Evolutionary conservation across 1,140 invertebrate genomes (phyloP), one percentile per base, ranked within the genome.

Genomic region (Telenomus remus): DNA sequence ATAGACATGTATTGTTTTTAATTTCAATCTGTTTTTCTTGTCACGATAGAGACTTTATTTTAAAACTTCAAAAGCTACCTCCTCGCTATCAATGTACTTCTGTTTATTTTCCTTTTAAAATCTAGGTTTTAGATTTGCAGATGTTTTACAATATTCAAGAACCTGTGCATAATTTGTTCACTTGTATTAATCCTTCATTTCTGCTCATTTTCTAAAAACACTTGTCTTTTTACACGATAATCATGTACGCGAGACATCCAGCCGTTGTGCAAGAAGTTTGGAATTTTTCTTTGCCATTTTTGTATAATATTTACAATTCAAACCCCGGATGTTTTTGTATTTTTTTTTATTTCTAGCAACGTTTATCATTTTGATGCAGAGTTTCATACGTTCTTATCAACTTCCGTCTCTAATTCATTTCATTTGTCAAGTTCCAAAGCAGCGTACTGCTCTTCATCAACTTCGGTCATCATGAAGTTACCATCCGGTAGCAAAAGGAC

Each of bases 401-500:
- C n/a, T 61, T 74, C 16, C 53, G 39, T 61, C 60, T 33, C 57
- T 19, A 42, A 37, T 39, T 64, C 48, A 39, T 33, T 42, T 89
- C 88, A 91, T 85, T 91, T 91, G 79, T 91, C 91, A 19, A 92
- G 82, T 81, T 93, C 92, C 56, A 93, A 84, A 63, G 92, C 91
- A 74, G 92, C 92, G 79, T 94, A 95, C 80, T 95, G 94, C 79
- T 95, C 94, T 77, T 94, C 93, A 66, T 94, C 92, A 42, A 95
- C 91, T 86, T 95, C 93, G 13, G 94, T 95, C 90, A 95, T 93
- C 89, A 95, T 94, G 51, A 95, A 89, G 80, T 93, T 94, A 44
- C 94, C 94, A 83, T 95, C 94, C 6, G 94, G 93, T 76, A 95
- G 86, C 70, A 95, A 85, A 33, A 95, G 88, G 0, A 95, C 93